Evolutionary conservation across 1,140 invertebrate species (phyloP).

Genomic region (Nymphalis io): DNA sequence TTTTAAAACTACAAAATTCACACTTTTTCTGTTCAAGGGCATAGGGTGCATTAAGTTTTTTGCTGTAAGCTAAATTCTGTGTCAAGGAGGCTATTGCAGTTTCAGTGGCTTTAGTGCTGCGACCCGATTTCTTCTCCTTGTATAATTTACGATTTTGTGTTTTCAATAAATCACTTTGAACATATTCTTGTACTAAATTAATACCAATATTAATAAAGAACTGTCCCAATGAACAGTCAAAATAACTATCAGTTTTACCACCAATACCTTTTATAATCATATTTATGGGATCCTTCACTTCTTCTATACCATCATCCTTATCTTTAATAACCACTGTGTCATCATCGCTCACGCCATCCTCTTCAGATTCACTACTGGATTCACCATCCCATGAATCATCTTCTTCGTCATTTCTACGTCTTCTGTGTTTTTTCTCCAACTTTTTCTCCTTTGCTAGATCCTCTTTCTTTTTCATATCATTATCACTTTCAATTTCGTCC

Average conservation of each 20-base stretch:
- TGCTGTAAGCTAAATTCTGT: conserved; percentile 92
- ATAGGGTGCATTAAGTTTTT: conserved; percentile 93
- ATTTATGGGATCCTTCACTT: conserved; percentile 78
- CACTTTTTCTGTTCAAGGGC: conserved; percentile 91
- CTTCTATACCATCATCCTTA: conserved; percentile 76
- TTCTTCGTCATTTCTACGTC: conserved; percentile 64
- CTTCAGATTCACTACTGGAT: conserved; percentile 78
- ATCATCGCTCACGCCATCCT: conserved; percentile 77
- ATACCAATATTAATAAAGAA: conserved; percentile 96
- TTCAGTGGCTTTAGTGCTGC: conserved; percentile 87
- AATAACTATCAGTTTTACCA: conserved; percentile 84
- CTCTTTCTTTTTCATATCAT: conserved; percentile 44
- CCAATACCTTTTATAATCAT: conserved; percentile 68
- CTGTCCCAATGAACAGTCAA: conserved; percentile 92
- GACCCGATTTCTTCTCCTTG: conserved; percentile 81
- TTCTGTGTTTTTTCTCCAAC: conserved; percentile 71
- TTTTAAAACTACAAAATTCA: conserved; percentile 95
- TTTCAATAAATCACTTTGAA: conserved; percentile 93
- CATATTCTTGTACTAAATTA: conserved; percentile 95
- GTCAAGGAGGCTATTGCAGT: conserved; percentile 89
- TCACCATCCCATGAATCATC: conserved; percentile 79
- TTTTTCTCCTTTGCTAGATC: conserved; percentile 68
- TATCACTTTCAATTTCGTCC: conserved; percentile 47
- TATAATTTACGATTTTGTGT: conserved; percentile 92
- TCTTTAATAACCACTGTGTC: conserved; percentile 82